Conservation (phyloP, 1,140 invertebrate species). For the Euwallacea fornicatus region DNA sequence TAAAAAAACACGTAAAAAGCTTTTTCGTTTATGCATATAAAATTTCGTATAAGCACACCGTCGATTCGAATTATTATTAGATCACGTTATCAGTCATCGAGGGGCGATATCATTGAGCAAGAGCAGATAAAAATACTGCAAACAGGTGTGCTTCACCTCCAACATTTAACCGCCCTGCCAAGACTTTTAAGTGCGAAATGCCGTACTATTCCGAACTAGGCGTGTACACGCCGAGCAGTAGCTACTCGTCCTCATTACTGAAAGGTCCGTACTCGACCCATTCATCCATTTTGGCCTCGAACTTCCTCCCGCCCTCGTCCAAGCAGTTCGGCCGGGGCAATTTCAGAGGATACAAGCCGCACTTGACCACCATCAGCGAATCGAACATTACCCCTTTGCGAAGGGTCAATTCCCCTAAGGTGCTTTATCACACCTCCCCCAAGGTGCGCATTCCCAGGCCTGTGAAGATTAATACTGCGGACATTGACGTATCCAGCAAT, state of each 20-base stretch:
- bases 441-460: constrained; percentile 60
- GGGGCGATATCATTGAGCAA: no score
- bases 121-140: constrained; percentile 24
- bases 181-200: constrained; percentile 52
- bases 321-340: constrained; percentile 24
- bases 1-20: no score
- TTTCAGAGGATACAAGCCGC: constrained; percentile 64
- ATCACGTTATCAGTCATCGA: no score
- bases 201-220: constrained; percentile 62
- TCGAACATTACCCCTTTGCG: constrained; percentile 53
- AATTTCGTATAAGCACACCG: no score
- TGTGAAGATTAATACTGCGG: constrained; percentile 74
- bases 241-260: constrained; percentile 51
- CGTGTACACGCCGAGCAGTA: constrained; percentile 56
- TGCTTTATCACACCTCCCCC: constrained; percentile 49
- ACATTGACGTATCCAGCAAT: constrained; percentile 77
- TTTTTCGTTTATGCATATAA: no score
- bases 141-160: constrained; percentile 33
- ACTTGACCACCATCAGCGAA: constrained; percentile 73
- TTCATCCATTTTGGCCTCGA: constrained; percentile 57
- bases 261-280: constrained; percentile 61
- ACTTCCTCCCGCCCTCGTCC: constrained; percentile 40
- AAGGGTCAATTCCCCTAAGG: constrained; percentile 56
- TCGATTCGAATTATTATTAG: no score
- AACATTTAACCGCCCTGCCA: constrained; percentile 36